Evolutionary conservation across 2,797 vertebrate genomes (phyloP).

Genomic region (Sebastiscus tertius): DNA sequence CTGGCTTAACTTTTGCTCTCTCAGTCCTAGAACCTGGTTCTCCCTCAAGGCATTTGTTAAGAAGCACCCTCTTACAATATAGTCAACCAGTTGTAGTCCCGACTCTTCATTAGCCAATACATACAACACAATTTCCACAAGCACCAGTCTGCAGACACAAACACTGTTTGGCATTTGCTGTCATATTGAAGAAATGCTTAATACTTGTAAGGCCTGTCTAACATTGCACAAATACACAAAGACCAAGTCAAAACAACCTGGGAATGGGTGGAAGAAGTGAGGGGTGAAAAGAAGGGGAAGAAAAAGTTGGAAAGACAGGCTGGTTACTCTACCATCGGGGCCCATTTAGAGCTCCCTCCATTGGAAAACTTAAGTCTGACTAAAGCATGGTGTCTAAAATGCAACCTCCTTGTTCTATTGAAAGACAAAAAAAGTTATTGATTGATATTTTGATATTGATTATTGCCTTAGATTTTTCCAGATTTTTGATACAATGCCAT

Average conservation of each 20-base stretch:
- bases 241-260: neutral
- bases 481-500: too few species aligned
- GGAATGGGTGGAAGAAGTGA: slow-evolving; percentile 1
- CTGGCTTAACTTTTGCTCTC: neutral
- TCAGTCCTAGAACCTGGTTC: neutral
- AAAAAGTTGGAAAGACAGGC: slow-evolving; percentile 37
- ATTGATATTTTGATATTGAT: too few species aligned
- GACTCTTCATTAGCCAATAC: neutral
- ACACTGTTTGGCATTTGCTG: neutral
- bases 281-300: neutral
- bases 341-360: slow-evolving; percentile 44
- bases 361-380: slow-evolving; percentile 36
- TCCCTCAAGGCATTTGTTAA: neutral
- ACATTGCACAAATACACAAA: neutral
- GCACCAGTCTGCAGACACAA: neutral
- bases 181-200: neutral
- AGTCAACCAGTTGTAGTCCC: neutral
- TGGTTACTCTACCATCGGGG: slow-evolving; percentile 8
- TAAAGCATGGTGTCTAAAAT: slow-evolving; percentile 6
- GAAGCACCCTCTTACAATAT: neutral
- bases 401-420: neutral
- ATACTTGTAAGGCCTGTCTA: neutral
- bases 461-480: too few species aligned
- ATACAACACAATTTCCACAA: neutral
- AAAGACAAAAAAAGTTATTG: too few species aligned